Percentiles rank a stretch among this genome's conserved stretches.
phyloP scores from a whole-genome alignment of 1,140 invertebrate genomes.

The Drosophila tsacasi region DNA sequence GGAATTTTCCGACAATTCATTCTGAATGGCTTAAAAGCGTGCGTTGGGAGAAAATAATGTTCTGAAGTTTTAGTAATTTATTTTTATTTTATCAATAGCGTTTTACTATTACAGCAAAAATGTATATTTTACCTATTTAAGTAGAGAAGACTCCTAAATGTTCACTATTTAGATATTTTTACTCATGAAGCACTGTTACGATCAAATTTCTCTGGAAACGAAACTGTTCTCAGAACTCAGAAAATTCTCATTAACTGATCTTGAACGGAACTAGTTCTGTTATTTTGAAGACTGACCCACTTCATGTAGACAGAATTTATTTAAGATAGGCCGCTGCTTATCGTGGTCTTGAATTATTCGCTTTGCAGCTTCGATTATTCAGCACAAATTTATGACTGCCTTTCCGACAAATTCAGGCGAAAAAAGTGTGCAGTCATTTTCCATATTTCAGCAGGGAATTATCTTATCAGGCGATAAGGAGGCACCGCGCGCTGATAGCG shows the following conservation, averaged over 20 bases:
- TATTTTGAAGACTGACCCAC: slow-evolving; percentile 10
- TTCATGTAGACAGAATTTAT: slow-evolving; percentile 25
- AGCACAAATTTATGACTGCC: slow-evolving; percentile 36
- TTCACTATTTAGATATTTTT: background rate
- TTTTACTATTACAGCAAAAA: no score
- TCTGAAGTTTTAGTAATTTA: background rate
- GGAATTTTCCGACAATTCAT: background rate
- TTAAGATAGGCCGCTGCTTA: slow-evolving; percentile 23
- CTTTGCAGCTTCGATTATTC: slow-evolving; percentile 45
- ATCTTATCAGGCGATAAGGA: slow-evolving; percentile 54
- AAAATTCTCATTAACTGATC: background rate
- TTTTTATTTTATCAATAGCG: background rate
- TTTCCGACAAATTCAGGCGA: slow-evolving; percentile 2
- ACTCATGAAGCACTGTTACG: background rate
- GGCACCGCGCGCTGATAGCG: slow-evolving; percentile 1
- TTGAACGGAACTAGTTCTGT: background rate
- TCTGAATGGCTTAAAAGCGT: background rate
- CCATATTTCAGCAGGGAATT: slow-evolving; percentile 45
- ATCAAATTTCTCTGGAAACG: background rate
- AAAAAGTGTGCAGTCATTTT: slow-evolving; percentile 61
- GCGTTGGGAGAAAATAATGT: no score
- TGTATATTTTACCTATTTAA: background rate
- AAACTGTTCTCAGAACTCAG: no score
- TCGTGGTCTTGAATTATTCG: slow-evolving; percentile 41
- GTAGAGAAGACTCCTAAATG: no score